Base-by-base conservation (phyloP, 2,888 invertebrate genomes). In the Epinotia demarniana region DNA sequence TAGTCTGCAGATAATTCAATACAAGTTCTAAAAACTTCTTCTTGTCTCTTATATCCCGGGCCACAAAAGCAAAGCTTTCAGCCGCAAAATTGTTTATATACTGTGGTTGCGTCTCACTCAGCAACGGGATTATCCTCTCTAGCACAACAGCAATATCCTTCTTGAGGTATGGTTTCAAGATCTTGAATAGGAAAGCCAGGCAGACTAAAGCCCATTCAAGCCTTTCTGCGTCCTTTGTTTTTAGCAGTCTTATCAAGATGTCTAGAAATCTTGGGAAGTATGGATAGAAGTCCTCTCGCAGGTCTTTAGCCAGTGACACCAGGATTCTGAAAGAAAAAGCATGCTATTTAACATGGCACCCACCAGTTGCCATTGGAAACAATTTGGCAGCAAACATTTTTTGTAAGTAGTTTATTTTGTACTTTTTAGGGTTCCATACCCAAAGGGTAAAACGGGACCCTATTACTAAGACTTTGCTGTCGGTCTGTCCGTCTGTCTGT, bases 51-150 rank as follows among this genome's bases (percentile, higher is more conserved):
- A 98, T 96, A 94, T 98, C 98, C 79, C 99, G 95, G 3, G 98
- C 97, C 1, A 99, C 97, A 94, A 98, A 99, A 0, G 99, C 97
- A 94, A 99, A 99, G 89, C 98, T 98, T 91, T 99, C 99, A 0
- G 98, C 98, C 5, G 99, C 98, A 95, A 99, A 99, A 84, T 97
- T 97, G 80, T 97, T 97, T 27, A 99, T 96, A 86, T 98, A 98
- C 78, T 96, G 95, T 33, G 98, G 97, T 82, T 96, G 96, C n/a
- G 94, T 93, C 70, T 96, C 96, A 81, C 97, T 96, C 55, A 99
- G 89, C 6, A 99, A 90, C 0, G 98, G 97, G 53, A 97, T 87
- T 11, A 98, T 95, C 64, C 95, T 94, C 79, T 95, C 95, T 78
- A 98, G 95, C 0, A 98, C 96, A 16, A 95, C 93, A 64, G 95